Conservation (phyloP, 2,797 vertebrate species). For the Peromyscus eremicus region DNA sequence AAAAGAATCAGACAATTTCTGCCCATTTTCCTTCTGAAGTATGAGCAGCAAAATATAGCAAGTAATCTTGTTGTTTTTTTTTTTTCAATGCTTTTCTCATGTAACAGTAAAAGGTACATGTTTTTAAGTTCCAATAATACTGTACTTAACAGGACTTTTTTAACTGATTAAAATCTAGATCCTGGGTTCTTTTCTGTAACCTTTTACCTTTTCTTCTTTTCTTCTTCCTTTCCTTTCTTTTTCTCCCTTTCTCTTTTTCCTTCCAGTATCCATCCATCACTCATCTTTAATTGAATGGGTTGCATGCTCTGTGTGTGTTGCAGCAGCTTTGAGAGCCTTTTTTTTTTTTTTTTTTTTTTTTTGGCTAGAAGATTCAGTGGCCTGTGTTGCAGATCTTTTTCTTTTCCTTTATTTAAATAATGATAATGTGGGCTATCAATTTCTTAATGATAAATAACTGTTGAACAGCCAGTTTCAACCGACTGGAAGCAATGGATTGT, state of each 20-base stretch:
- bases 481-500: conserved; percentile 80
- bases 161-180: conserved; percentile 90
- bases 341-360: neutral
- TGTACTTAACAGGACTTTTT: conserved; percentile 90
- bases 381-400: conserved; percentile 65
- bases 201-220: conserved; percentile 86
- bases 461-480: conserved; percentile 77
- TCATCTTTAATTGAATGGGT: conserved; percentile 87
- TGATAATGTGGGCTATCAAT: conserved; percentile 74
- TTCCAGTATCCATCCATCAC: conserved; percentile 87
- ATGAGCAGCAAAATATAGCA: conserved; percentile 88
- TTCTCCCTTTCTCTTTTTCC: conserved; percentile 79
- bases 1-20: conserved; percentile 41
- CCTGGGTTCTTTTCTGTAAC: conserved; percentile 87
- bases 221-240: conserved; percentile 83
- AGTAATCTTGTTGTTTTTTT: conserved; percentile 81
- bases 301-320: conserved; percentile 88
- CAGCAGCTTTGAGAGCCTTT: conserved; percentile 80
- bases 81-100: conserved; percentile 86
- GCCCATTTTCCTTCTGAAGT: conserved; percentile 80
- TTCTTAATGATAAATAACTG: conserved; percentile 80
- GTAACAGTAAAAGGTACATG: conserved; percentile 88
- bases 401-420: conserved; percentile 76
- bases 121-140: conserved; percentile 89
- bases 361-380: conserved; percentile 78